Conservation (phyloP, 2,888 invertebrate species). For the Hecatera dysodea region DNA sequence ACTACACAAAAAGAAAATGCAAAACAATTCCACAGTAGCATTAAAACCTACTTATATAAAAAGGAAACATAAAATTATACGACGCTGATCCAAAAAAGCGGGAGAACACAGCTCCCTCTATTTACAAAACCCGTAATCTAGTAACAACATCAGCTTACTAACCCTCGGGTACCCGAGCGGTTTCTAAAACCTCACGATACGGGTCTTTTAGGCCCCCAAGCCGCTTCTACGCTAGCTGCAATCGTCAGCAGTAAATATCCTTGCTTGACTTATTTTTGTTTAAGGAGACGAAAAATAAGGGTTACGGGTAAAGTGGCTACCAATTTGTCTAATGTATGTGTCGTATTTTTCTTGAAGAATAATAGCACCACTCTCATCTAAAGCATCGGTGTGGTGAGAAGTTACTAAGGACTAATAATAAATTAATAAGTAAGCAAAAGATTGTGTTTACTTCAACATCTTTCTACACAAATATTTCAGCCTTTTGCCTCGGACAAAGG, state of each 20-base stretch:
- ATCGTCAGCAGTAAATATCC: constrained; percentile 48
- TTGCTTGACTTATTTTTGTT: constrained; percentile 24
- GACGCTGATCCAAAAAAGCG: constrained; percentile 31
- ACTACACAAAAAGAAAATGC: background rate
- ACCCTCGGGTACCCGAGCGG: constrained; percentile 69
- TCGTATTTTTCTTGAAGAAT: background rate
- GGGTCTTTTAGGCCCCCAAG: constrained; percentile 66
- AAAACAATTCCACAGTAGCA: background rate
- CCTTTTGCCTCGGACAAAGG: too few species aligned
- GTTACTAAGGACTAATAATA: background rate
- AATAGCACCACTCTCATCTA: background rate
- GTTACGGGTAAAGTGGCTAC: constrained; percentile 3
- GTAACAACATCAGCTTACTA: constrained; percentile 65
- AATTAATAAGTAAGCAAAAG: background rate
- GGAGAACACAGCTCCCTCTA: constrained; percentile 33
- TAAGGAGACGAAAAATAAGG: constrained; percentile 26
- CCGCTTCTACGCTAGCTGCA: constrained; percentile 57
- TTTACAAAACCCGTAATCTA: constrained; percentile 56
- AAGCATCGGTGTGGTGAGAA: background rate
- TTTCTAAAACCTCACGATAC: constrained; percentile 75
- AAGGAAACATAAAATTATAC: constrained; percentile 33
- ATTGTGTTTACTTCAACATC: background rate
- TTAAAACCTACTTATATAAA: constrained; percentile 8
- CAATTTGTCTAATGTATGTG: constrained; percentile 18
- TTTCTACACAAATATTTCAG: background rate